phyloP scores from a whole-genome alignment of 1,140 invertebrate species.

The Cyclargus thomasi region DNA sequence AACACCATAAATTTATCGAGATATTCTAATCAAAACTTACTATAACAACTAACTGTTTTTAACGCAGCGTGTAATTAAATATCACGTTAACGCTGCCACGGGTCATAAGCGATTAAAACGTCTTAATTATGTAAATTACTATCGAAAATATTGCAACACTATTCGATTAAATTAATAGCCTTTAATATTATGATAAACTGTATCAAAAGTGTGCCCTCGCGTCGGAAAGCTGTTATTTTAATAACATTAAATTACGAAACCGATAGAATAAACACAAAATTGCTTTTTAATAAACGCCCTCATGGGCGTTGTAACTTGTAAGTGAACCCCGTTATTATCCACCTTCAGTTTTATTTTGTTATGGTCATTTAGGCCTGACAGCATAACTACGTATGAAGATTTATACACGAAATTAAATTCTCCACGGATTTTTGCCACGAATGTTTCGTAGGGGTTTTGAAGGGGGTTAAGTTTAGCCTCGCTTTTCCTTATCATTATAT shows the following conservation, averaged over 20 bases:
- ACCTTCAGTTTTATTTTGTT: constrained; percentile 34
- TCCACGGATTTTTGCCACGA: constrained; percentile 12
- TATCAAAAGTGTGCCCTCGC: constrained; percentile 33
- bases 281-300: constrained; percentile 55
- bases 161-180: constrained; percentile 31
- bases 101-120: constrained; percentile 2
- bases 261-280: constrained; percentile 55
- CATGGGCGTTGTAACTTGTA: constrained; percentile 35
- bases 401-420: constrained; percentile 6
- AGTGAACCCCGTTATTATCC: constrained; percentile 35
- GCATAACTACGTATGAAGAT: constrained; percentile 30
- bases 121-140: constrained; percentile 3
- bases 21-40: not conserved
- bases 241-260: constrained; percentile 43
- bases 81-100: constrained; percentile 2
- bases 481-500: not conserved
- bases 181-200: constrained; percentile 36
- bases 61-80: constrained; percentile 11
- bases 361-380: constrained; percentile 36
- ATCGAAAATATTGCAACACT: constrained; percentile 12
- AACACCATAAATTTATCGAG: not conserved
- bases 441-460: constrained; percentile 49
- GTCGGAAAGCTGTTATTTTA: constrained; percentile 43
- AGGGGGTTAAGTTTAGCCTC: not conserved
- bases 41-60: constrained; percentile 11